These are phyloP conservation scores for Cottoperca gobio DNA, from an alignment of 2,797 vertebrate genomes.

Conservation along the genomic window DNA sequence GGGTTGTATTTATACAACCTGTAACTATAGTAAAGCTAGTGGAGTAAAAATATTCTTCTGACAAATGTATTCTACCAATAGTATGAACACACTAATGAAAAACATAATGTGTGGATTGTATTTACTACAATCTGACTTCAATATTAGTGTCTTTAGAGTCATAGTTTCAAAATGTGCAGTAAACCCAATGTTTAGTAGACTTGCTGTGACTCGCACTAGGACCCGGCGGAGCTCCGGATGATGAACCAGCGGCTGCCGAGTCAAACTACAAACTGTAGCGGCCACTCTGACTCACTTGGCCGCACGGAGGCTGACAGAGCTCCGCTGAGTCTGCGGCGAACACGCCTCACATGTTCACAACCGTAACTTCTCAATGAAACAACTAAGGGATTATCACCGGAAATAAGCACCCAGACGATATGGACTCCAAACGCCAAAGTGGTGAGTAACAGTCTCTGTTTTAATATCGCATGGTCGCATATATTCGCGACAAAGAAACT, in stretches of 20 bases:
- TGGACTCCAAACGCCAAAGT: constrained; percentile 72
- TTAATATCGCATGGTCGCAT: not conserved
- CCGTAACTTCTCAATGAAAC: constrained; percentile 43
- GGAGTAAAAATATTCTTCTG: not conserved
- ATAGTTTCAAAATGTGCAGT: not conserved
- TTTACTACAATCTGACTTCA: not conserved
- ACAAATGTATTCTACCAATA: not conserved
- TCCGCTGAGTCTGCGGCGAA: constrained; percentile 21
- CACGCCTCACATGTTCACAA: constrained; percentile 27
- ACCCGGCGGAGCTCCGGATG: constrained; percentile 50
- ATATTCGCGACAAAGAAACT: not conserved
- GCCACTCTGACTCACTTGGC: constrained; percentile 57
- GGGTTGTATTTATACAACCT: not conserved
- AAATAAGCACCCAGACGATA: constrained; percentile 21
- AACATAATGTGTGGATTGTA: not conserved
- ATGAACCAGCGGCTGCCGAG: constrained; percentile 28
- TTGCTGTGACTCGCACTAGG: constrained; percentile 37
- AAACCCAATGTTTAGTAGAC: not conserved
- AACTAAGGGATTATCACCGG: constrained; percentile 32
- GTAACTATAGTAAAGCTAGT: not conserved
- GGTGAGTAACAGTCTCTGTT: constrained; percentile 62
- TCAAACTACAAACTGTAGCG: constrained; percentile 42
- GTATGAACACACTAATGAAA: not conserved
- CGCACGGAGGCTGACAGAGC: constrained; percentile 37
- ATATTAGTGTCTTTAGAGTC: not conserved